These are phyloP conservation scores for Acromyrmex heyeri DNA, from an alignment of 1,140 invertebrate genomes.

Conservation along the genomic window DNA sequence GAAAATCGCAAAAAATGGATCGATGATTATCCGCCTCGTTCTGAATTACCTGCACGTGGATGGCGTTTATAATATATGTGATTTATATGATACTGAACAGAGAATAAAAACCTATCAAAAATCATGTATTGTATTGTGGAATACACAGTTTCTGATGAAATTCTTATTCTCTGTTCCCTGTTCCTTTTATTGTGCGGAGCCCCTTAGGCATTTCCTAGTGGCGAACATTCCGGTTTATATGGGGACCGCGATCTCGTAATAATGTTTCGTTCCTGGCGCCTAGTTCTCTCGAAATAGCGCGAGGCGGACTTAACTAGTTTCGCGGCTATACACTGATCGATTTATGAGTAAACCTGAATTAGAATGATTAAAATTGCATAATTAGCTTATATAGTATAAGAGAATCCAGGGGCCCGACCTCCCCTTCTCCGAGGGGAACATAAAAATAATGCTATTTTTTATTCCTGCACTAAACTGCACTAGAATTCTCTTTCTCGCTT, in stretches of 20 bases:
- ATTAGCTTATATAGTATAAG: not conserved
- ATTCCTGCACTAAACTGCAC: too few species aligned
- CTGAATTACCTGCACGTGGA: not conserved
- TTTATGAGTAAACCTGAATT: slow-evolving; percentile 6
- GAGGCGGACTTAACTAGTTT: slow-evolving; percentile 41
- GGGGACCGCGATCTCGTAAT: not conserved
- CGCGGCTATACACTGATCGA: not conserved
- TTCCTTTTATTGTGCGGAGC: too few species aligned
- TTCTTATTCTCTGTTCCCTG: too few species aligned
- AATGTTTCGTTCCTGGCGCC: slow-evolving; percentile 23
- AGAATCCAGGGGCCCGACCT: not conserved
- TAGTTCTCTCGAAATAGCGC: slow-evolving; percentile 32
- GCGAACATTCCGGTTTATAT: slow-evolving; percentile 23
- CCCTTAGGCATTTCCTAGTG: not conserved
- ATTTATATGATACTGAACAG: not conserved
- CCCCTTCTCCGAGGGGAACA: not conserved
- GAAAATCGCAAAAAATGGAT: not conserved
- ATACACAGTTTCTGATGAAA: too few species aligned
- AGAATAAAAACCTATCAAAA: too few species aligned
- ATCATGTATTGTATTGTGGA: too few species aligned
- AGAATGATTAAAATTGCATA: not conserved
- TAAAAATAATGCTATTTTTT: not conserved
- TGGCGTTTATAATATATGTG: not conserved
- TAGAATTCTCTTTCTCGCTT: too few species aligned
- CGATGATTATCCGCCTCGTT: not conserved